Base-by-base conservation (phyloP, 2,797 vertebrate species). In the Amblyopsis hoosieri region DNA sequence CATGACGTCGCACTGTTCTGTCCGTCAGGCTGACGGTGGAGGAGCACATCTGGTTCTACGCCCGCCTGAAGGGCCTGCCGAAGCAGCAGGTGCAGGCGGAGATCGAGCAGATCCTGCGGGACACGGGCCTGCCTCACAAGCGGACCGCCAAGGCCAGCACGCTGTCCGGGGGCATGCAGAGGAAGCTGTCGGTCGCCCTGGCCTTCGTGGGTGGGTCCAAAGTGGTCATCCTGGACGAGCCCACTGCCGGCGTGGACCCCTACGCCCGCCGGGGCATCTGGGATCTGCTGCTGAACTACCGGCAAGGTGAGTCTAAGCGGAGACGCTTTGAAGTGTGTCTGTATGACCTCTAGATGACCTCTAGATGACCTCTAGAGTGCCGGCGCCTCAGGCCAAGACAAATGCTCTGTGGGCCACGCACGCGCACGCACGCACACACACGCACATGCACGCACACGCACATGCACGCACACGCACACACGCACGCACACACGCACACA, bases 41-140 rank as follows among this genome's bases (percentile, higher is more conserved):
- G 76, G 97, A 99, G 33, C 97, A 99, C 83, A 97, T 99, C 83
- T 99, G 97, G 97, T 99, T 99, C 87, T 99, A 99, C 0, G 96
- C 94, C 8, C 90, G 96, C 1, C 93, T 99, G 33, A 99, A 99
- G 81, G 97, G 97, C 0, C 88, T 98, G 50, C 80, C 95, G 0
- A 93, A 95, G 82, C 89, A 95, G 69, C 91, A 93, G 4, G 97
- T 98, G 69, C 94, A 94, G 62, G 80, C 89, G 0, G 97, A 99
- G 86, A 94, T 97, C 72, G 92, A 96, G 60, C 96, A 98, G 85
- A 99, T 99, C 84, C 91, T 95, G 42, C 65, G 71, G 64, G 97
- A 98, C 82, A 94, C 96, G 0, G 96, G 96, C 13, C 89, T 99
- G 72, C 96, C 94, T 0, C 94, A 95, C 86, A 99, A 99, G 81